Conservation (phyloP, 2,113 vertebrate genomes). For the Pyxicephalus adspersus region DNA sequence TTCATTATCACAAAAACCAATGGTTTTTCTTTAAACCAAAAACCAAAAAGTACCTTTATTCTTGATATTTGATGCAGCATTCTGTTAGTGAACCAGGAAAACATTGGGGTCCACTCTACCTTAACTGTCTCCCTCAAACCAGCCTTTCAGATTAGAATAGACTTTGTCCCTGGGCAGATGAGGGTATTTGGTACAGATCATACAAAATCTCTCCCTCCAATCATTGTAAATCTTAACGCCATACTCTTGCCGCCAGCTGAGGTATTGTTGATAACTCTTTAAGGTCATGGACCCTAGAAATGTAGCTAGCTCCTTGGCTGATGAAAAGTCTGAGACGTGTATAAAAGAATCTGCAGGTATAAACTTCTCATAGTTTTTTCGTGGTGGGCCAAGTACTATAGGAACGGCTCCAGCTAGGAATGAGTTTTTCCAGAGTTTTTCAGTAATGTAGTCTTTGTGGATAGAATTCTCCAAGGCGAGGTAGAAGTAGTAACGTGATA, state of each 20-base stretch:
- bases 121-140: conserved; percentile 63
- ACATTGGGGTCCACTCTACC: too few relatives aligned
- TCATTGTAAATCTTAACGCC: conserved; percentile 71
- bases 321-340: conserved; percentile 83
- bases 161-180: conserved; percentile 65
- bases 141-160: conserved; percentile 75
- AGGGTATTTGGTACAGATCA: conserved; percentile 74
- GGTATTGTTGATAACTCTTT: conserved; percentile 75
- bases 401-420: conserved; percentile 80
- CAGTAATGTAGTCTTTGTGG: conserved; percentile 88
- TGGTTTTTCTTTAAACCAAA: too few relatives aligned
- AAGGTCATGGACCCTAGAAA: conserved; percentile 76
- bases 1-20: too few relatives aligned
- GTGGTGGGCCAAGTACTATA: conserved; percentile 81
- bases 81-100: too few relatives aligned
- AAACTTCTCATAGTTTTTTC: conserved; percentile 79
- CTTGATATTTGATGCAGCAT: too few relatives aligned
- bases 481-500: conserved; percentile 88
- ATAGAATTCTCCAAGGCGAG: conserved; percentile 90
- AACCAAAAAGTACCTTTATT: too few relatives aligned
- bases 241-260: conserved; percentile 75
- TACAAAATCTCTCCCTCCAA: conserved; percentile 87
- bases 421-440: conserved; percentile 91
- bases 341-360: conserved; percentile 82
- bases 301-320: conserved; percentile 72